These are phyloP conservation scores for Peromyscus nudipes DNA, from an alignment of 2,797 vertebrate species.

Conservation along the genomic window DNA sequence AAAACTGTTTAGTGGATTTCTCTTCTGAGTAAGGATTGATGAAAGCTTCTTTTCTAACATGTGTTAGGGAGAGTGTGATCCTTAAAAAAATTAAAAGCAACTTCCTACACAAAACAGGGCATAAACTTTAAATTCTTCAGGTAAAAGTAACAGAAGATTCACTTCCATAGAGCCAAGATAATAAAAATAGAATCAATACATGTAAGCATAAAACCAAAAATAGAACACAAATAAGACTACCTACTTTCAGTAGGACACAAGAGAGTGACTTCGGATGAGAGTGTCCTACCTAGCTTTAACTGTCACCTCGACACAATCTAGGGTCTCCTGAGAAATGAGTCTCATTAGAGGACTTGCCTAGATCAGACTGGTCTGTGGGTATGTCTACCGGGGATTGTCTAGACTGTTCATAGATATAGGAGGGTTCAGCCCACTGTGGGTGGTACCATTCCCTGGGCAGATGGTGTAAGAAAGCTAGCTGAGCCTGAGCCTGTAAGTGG, in stretches of 20 bases:
- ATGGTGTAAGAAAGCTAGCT: neutral
- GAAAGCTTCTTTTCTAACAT: neutral
- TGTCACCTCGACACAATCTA: neutral
- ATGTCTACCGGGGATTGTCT: neutral
- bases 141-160: slow-evolving; percentile 9
- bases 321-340: neutral
- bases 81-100: slow-evolving; percentile 2
- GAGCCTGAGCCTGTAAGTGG: neutral
- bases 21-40: neutral
- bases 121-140: slow-evolving; percentile 48
- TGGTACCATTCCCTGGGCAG: neutral
- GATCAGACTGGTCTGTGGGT: neutral
- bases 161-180: slow-evolving; percentile 7
- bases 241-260: neutral
- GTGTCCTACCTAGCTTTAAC: neutral
- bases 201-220: slow-evolving; percentile 38
- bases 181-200: slow-evolving; percentile 38
- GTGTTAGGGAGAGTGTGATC: neutral
- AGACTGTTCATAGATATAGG: neutral
- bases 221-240: slow-evolving; percentile 40
- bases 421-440: neutral
- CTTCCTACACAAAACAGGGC: neutral
- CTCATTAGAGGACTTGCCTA: neutral
- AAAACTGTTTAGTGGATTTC: neutral
- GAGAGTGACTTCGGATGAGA: neutral